Evolutionary conservation across 2,888 invertebrate species (phyloP), one percentile per base, ranked within the genome.

Genomic region (Hirtodrosophila alboralis): DNA sequence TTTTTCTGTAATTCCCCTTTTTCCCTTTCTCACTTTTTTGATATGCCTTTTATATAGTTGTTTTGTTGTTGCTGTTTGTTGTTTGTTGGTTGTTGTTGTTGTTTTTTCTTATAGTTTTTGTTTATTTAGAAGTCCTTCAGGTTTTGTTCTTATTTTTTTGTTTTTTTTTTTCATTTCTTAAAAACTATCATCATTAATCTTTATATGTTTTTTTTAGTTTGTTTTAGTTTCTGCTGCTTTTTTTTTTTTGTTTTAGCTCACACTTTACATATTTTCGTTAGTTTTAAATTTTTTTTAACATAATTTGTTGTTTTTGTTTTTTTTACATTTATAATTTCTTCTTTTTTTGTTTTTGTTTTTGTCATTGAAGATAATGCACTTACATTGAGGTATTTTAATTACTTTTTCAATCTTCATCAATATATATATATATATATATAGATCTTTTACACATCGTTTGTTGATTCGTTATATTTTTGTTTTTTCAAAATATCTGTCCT

Each of bases 341-440:
- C 30, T 27, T 31, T 27, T 14, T 41, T 53, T 43, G 40, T 38
- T 64, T 37, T 49, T 71, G 18, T 34, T 60, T 53, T 73, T 78
- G 71, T 79, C 68, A 65, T 79, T 68, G 73, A 86, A 79, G 86
- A 79, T 79, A 79, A 79, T 86, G 79, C 79, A 79, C 79, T 79
- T 79, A 79, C 86, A 84, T 79, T 79, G 79, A 79, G 79, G 81
- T 81, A 85, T 86, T 86, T 86, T 56, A 86, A 81, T 86, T 86
- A 81, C 83, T 86, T 86, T 69, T 86, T 86, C 79, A 85, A 85
- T 86, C 83, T 84, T 86, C 83, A 66, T 76, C 60, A 60, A 59
- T n/a, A n/a, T n/a, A n/a, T n/a, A n/a, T n/a, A n/a, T n/a, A n/a
- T n/a, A n/a, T n/a, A n/a, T n/a, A n/a, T n/a, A n/a, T 38, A 54